Conservation (phyloP, 2,888 invertebrate genomes). For the Megamerina dolium region DNA sequence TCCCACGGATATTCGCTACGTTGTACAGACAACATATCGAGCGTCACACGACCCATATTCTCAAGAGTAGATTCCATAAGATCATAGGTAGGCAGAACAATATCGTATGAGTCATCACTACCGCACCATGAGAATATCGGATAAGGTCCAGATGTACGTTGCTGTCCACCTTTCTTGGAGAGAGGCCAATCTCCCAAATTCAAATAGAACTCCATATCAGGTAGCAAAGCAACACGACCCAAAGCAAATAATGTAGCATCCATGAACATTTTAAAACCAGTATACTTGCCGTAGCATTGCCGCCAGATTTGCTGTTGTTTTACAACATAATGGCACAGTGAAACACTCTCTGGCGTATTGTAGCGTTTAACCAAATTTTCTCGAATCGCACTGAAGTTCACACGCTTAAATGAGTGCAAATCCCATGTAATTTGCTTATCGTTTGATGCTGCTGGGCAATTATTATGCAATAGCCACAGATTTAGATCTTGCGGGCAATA, state of each 20-base stretch:
- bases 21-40: slow-evolving; percentile 89
- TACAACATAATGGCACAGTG: slow-evolving; percentile 84
- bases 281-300: slow-evolving; percentile 88
- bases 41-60: slow-evolving; percentile 85
- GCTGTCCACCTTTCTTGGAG: slow-evolving; percentile 51
- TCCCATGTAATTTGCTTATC: slow-evolving; percentile 69
- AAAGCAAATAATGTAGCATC: slow-evolving; percentile 81
- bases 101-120: slow-evolving; percentile 76
- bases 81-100: slow-evolving; percentile 93
- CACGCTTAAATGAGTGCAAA: slow-evolving; percentile 59
- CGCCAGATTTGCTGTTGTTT: slow-evolving; percentile 77
- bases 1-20: slow-evolving; percentile 67
- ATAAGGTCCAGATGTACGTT: slow-evolving; percentile 52
- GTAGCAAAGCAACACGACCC: slow-evolving; percentile 70
- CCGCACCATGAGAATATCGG: slow-evolving; percentile 98
- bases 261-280: slow-evolving; percentile 93
- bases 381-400: slow-evolving; percentile 66
- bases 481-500: slow-evolving; percentile 67
- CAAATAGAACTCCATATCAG: slow-evolving; percentile 83
- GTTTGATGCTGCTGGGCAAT: slow-evolving; percentile 54
- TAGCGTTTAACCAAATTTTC: slow-evolving; percentile 62
- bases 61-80: slow-evolving; percentile 86
- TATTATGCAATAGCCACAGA: slow-evolving; percentile 62
- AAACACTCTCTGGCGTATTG: slow-evolving; percentile 72
- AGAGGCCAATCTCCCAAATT: slow-evolving; percentile 97